Percentiles rank a stretch among this genome's conserved stretches.
phyloP scores from a whole-genome alignment of 2,888 invertebrate genomes.

The Pseudoips prasinana region DNA sequence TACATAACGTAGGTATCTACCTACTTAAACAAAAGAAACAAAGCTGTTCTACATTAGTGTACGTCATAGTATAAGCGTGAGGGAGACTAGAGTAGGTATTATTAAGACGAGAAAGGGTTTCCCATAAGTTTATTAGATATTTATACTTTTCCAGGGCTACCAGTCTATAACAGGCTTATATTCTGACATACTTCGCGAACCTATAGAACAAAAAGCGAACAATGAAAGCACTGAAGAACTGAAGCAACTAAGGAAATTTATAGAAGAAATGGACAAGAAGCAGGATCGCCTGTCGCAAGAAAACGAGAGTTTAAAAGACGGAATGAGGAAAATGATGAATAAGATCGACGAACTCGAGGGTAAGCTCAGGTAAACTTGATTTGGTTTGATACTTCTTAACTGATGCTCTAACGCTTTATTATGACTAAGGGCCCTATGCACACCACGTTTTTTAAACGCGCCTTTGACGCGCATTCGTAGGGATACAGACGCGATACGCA shows the following conservation, averaged over 20 bases:
- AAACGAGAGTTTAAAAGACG: constrained; percentile 54
- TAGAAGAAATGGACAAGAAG: constrained; percentile 55
- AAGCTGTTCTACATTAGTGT: too few relatives aligned
- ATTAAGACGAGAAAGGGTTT: not conserved
- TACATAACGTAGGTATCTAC: too few relatives aligned
- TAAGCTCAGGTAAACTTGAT: constrained; percentile 58
- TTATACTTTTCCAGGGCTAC: constrained; percentile 48
- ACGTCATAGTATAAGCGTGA: too few relatives aligned
- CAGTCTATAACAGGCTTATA: constrained; percentile 67
- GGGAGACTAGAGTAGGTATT: too few relatives aligned
- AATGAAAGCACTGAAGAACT: constrained; percentile 40
- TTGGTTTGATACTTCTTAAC: not conserved
- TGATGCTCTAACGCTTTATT: too few relatives aligned
- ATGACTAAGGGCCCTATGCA: too few relatives aligned
- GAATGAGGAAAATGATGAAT: constrained; percentile 54
- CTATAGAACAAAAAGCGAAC: constrained; percentile 34
- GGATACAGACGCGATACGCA: too few relatives aligned
- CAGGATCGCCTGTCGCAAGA: constrained; percentile 52
- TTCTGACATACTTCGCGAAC: constrained; percentile 55
- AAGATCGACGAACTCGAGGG: constrained; percentile 64
- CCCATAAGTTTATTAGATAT: not conserved
- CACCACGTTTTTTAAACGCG: too few relatives aligned
- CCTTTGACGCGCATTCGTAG: too few relatives aligned
- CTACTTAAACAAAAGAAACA: too few relatives aligned
- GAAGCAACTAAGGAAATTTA: constrained; percentile 42